Percentiles rank a stretch among this genome's conserved stretches.
phyloP scores from a whole-genome alignment of 92 coral and sea anemone species.

The Pocillopora meandrina region DNA sequence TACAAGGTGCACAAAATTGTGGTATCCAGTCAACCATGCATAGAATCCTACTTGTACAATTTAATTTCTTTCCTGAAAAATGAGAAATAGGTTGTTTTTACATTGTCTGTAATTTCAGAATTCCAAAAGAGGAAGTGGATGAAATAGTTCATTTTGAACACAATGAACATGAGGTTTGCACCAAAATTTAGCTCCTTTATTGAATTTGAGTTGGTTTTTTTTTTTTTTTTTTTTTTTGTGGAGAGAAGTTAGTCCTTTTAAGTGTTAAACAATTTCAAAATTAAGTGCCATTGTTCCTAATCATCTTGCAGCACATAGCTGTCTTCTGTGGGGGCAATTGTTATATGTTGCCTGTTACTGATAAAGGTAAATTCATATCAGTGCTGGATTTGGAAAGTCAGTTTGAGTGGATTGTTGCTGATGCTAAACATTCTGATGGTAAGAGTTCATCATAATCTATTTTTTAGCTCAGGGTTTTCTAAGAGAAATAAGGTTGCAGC shows the following conservation, averaged over 20 bases:
- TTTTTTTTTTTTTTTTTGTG: too few species aligned
- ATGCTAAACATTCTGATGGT: slow-evolving; percentile 96
- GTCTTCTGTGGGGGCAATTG: slow-evolving; percentile 87
- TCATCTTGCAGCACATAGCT: slow-evolving; percentile 66
- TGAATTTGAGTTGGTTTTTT: too few species aligned
- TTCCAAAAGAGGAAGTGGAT: slow-evolving; percentile 90
- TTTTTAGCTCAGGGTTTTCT: too few species aligned
- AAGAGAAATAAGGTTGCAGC: too few species aligned
- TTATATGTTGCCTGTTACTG: slow-evolving; percentile 78
- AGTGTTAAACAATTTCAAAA: too few species aligned
- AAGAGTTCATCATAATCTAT: slow-evolving; percentile 4
- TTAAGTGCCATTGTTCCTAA: too few species aligned
- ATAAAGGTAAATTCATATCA: slow-evolving; percentile 82
- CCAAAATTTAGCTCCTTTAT: too few species aligned
- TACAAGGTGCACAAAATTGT: too few species aligned
- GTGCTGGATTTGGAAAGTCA: slow-evolving; percentile 90
- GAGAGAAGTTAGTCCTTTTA: too few species aligned
- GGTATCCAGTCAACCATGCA: background rate
- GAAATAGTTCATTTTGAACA: slow-evolving; percentile 92
- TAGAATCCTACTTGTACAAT: too few species aligned
- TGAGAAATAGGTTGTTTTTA: background rate
- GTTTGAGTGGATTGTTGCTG: slow-evolving; percentile 95
- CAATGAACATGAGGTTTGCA: slow-evolving; percentile 79
- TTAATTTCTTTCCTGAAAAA: too few species aligned
- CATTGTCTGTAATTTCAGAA: slow-evolving; percentile 47